Base-by-base conservation (phyloP, 1,140 invertebrate genomes). In the Diabrotica virgifera region DNA sequence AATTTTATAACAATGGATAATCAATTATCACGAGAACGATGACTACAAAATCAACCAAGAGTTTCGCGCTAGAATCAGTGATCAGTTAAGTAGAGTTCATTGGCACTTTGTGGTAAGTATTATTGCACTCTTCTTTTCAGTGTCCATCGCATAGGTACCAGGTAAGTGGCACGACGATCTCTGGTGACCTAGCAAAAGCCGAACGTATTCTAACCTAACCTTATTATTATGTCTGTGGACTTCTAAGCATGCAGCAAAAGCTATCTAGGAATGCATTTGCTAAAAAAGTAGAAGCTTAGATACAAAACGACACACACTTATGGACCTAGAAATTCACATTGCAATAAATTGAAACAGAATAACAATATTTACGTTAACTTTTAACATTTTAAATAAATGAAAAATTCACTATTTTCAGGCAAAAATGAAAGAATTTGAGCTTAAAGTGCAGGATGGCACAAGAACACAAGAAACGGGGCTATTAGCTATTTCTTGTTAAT, bases 111-210 rank as follows among this genome's bases (percentile, higher is more conserved):
- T 70, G 24, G 24, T 24, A 24, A 24, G 24, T 24, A 68, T 70
- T 71, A 73, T 75, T 73, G 65, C 73, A 77, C 76, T 77, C 75
- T 77, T 78, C 73, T 76, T 78, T 76, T 76, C 74, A 76, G 70
- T 68, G 66, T 64, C 64, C 66, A 71, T 62, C 70, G 70, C 71
- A 70, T 73, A 46, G 40, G 40, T 46, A 74, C 70, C 75, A 76
- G 76, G 76, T 78, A 76, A 78, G 75, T 78, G 71, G 76, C 66
- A 77, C 76, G 73, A 76, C 64, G 76, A 67, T 72, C 76, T 68
- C 71, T 53, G 70, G 67, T 78, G 72, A 78, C 76, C 75, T 68
- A 68, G 70, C 70, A 72, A 72, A 70, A 70, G 69, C 65, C 55
- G 71, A 36, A 37, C 58, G 40, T 59, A 51, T 62, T 72, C 65